Percentiles rank a stretch among this genome's conserved stretches.
These are phyloP conservation scores for Pelvicachromis taeniatus DNA, from an alignment of 2,113 vertebrate species.

Conservation along the genomic window DNA sequence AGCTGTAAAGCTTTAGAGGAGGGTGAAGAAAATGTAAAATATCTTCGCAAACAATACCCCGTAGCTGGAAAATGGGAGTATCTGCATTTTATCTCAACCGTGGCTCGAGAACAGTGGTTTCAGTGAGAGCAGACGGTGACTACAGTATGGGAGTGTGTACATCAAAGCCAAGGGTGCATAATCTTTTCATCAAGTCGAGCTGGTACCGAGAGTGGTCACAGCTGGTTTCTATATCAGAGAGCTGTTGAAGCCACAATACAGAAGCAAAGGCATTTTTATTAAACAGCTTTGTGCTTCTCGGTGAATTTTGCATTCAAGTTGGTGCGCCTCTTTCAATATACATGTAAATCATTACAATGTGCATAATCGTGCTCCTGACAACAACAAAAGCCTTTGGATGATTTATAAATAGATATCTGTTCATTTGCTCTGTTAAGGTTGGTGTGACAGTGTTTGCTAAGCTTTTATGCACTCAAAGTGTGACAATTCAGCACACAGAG, in stretches of 20 bases:
- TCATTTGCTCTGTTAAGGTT: slow-evolving; percentile 14
- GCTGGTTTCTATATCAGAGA: slow-evolving; percentile 49
- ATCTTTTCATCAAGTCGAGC: slow-evolving; percentile 58
- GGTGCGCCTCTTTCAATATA: slow-evolving; percentile 16
- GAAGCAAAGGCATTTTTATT: slow-evolving; percentile 31
- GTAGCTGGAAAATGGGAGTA: slow-evolving; percentile 32
- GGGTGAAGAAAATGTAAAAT: slow-evolving; percentile 32
- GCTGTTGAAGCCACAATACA: slow-evolving; percentile 3
- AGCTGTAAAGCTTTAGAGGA: slow-evolving; percentile 39
- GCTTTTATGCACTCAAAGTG: background rate
- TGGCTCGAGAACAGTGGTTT: background rate
- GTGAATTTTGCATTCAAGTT: slow-evolving; percentile 11
- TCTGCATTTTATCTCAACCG: background rate
- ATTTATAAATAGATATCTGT: background rate
- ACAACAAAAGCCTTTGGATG: background rate
- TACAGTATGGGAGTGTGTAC: slow-evolving; percentile 19
- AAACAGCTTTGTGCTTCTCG: background rate
- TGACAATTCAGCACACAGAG: background rate
- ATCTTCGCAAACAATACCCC: slow-evolving; percentile 15
- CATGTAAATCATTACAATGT: slow-evolving; percentile 27
- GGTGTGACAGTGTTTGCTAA: background rate
- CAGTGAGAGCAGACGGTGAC: slow-evolving; percentile 9
- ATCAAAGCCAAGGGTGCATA: slow-evolving; percentile 53
- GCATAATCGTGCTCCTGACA: background rate
- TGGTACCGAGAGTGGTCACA: slow-evolving; percentile 42